These are phyloP conservation scores for Euclidia mi DNA, from an alignment of 2,888 invertebrate genomes.

Conservation along the genomic window DNA sequence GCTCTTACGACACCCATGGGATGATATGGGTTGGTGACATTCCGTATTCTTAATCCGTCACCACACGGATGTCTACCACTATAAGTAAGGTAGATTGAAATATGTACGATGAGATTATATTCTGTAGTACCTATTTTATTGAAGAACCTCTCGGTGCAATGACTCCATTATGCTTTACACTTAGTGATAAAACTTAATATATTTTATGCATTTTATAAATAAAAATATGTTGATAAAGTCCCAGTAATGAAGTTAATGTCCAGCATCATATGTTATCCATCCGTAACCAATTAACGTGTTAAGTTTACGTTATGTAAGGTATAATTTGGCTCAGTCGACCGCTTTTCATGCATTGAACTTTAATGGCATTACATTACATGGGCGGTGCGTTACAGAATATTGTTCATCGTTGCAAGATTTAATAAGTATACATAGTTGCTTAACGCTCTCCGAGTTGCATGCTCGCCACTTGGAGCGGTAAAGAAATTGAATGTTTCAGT, in stretches of 20 bases:
- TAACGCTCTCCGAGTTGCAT: slow-evolving; percentile 78
- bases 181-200: too few species aligned
- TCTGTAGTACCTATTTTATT: too few species aligned
- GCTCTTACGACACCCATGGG: too few species aligned
- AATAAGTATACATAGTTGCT: slow-evolving; percentile 74
- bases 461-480: slow-evolving; percentile 67
- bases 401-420: slow-evolving; percentile 67
- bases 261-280: slow-evolving; percentile 45
- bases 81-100: too few species aligned
- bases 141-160: too few species aligned
- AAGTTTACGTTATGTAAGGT: slow-evolving; percentile 63
- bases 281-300: slow-evolving; percentile 61
- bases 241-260: slow-evolving; percentile 40
- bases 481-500: slow-evolving; percentile 78
- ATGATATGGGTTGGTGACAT: too few species aligned
- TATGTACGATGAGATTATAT: too few species aligned
- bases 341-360: slow-evolving; percentile 68
- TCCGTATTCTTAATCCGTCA: too few species aligned
- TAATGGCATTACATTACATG: slow-evolving; percentile 63
- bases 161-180: too few species aligned
- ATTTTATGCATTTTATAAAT: too few species aligned
- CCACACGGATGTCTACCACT: too few species aligned
- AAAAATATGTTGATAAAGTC: too few species aligned
- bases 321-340: slow-evolving; percentile 66
- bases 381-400: slow-evolving; percentile 64